phyloP scores from a whole-genome alignment of 2,888 invertebrate species.

The Trichogramma evanescens region DNA sequence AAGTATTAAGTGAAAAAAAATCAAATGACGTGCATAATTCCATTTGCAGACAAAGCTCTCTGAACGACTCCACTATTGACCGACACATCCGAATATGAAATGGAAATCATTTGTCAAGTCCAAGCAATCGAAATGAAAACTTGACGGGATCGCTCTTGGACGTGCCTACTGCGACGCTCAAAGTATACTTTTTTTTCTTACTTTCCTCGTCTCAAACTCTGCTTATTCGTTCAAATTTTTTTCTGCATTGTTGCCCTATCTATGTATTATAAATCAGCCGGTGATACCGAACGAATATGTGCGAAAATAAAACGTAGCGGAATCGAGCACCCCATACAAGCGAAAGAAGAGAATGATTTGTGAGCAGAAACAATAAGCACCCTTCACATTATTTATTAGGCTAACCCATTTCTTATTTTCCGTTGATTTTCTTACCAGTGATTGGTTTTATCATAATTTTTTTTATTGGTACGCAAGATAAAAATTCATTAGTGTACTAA shows the following conservation, averaged over 20 bases:
- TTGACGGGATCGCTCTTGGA: background rate
- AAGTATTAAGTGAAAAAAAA: no score
- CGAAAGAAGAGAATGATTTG: slow-evolving; percentile 46
- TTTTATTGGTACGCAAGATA: background rate
- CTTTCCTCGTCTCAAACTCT: background rate
- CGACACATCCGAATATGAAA: slow-evolving; percentile 15
- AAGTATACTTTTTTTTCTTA: slow-evolving; percentile 16
- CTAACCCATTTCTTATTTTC: slow-evolving; percentile 25
- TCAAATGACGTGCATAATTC: slow-evolving; percentile 1
- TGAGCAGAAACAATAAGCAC: slow-evolving; percentile 47
- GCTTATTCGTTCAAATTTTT: background rate
- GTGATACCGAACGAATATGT: background rate
- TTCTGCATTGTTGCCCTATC: background rate
- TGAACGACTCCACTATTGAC: slow-evolving; percentile 3
- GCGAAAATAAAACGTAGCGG: slow-evolving; percentile 43
- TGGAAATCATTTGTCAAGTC: slow-evolving; percentile 14
- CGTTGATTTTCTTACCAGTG: background rate
- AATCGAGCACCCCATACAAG: slow-evolving; percentile 33
- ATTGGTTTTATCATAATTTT: slow-evolving; percentile 17
- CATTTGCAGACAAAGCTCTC: background rate
- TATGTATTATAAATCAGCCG: background rate
- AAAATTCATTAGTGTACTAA: no score
- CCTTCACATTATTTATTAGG: slow-evolving; percentile 46
- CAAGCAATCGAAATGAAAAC: no score
- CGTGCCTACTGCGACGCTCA: background rate